These are phyloP conservation scores for Bos taurus DNA, from an alignment of 2,113 vertebrate genomes.

Conservation along the genomic window DNA sequence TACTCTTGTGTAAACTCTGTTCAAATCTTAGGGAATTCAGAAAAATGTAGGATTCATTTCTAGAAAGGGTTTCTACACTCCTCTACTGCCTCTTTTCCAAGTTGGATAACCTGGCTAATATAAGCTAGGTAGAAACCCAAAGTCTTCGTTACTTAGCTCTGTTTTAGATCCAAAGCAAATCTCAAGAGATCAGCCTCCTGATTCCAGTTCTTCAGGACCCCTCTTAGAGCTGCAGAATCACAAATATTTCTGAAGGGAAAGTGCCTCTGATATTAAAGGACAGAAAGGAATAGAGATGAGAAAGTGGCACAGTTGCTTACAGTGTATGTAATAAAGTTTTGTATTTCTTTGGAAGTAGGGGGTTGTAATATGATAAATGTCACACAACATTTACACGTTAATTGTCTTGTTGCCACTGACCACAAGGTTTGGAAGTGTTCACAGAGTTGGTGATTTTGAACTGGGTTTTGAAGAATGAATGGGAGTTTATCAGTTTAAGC, in stretches of 20 bases:
- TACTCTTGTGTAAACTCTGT: background rate
- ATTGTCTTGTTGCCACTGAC: background rate
- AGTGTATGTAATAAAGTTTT: background rate
- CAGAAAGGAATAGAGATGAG: background rate
- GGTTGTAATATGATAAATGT: background rate
- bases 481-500: background rate
- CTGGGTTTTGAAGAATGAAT: background rate
- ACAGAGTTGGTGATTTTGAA: background rate
- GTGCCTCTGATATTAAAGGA: background rate
- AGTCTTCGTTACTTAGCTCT: background rate
- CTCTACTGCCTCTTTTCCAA: background rate
- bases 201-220: background rate
- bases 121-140: background rate
- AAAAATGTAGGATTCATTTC: background rate
- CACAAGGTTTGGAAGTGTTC: background rate
- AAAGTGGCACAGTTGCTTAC: background rate
- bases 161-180: background rate
- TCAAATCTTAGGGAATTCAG: background rate
- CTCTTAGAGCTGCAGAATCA: background rate
- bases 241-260: background rate
- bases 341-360: background rate
- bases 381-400: background rate
- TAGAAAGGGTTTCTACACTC: background rate
- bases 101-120: background rate
- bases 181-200: background rate